phyloP scores from a whole-genome alignment of 2,797 vertebrate species.

The Phyllotis vaccarum region DNA sequence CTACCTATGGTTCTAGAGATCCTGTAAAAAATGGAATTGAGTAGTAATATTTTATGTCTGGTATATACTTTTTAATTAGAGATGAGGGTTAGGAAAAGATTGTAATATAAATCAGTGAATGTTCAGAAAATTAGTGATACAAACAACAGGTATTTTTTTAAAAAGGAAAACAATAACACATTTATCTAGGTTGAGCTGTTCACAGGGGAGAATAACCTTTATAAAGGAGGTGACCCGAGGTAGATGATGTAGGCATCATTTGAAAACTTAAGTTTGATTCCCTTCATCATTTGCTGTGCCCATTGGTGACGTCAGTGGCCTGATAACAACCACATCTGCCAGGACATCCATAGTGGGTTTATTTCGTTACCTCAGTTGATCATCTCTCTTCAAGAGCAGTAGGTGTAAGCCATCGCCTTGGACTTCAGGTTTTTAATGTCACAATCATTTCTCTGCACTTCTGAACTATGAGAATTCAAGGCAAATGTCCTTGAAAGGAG shows the following conservation, averaged over 20 bases:
- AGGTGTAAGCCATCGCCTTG: neutral
- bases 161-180: neutral
- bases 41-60: neutral
- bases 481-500: neutral
- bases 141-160: neutral
- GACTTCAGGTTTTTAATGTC: neutral
- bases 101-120: neutral
- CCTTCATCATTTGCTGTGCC: neutral
- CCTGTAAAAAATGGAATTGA: neutral
- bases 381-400: neutral
- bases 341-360: neutral
- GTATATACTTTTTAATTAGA: neutral
- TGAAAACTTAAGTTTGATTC: neutral
- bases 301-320: too few species aligned
- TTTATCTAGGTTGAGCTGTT: neutral
- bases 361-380: neutral
- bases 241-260: neutral
- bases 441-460: neutral
- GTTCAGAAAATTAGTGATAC: neutral
- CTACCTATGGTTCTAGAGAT: neutral
- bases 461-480: neutral
- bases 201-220: neutral
- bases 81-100: neutral
- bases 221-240: neutral
- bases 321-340: rapidly evolving